Evolutionary conservation across 2,888 invertebrate genomes (phyloP).

Genomic region (Ctenicera cuprea): DNA sequence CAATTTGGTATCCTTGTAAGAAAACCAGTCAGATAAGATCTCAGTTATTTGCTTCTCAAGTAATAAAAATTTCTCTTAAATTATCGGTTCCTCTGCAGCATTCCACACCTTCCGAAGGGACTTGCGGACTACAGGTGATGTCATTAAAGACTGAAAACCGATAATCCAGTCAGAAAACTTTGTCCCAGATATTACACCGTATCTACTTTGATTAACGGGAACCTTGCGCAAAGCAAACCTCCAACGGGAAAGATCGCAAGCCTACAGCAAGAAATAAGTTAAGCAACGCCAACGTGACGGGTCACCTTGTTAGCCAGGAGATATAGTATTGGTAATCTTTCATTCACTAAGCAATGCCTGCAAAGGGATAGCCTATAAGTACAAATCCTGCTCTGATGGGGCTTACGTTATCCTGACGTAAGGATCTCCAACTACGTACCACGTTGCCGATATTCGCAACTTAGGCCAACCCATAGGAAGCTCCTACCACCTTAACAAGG

Average conservation of each 20-base stretch:
- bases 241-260: constrained; percentile 58
- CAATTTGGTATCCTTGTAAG: constrained; percentile 55
- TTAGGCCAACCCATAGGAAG: neutral
- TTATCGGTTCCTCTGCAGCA: constrained; percentile 64
- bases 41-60: constrained; percentile 67
- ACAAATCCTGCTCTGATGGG: constrained; percentile 44
- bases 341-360: constrained; percentile 45
- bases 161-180: constrained; percentile 62
- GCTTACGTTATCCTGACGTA: constrained; percentile 33
- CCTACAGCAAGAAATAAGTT: constrained; percentile 1
- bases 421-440: neutral
- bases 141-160: constrained; percentile 58
- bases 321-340: constrained; percentile 43
- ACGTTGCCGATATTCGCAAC: neutral
- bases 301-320: constrained; percentile 38
- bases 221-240: neutral
- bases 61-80: constrained; percentile 63
- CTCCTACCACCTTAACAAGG: too few species aligned
- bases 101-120: constrained; percentile 63
- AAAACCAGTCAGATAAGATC: constrained; percentile 62
- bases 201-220: constrained; percentile 42
- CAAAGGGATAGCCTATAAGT: constrained; percentile 47
- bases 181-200: constrained; percentile 62
- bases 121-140: constrained; percentile 60
- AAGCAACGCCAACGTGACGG: constrained; percentile 31